Base-by-base conservation (phyloP, 2,888 invertebrate species). In the Timandra comae region DNA sequence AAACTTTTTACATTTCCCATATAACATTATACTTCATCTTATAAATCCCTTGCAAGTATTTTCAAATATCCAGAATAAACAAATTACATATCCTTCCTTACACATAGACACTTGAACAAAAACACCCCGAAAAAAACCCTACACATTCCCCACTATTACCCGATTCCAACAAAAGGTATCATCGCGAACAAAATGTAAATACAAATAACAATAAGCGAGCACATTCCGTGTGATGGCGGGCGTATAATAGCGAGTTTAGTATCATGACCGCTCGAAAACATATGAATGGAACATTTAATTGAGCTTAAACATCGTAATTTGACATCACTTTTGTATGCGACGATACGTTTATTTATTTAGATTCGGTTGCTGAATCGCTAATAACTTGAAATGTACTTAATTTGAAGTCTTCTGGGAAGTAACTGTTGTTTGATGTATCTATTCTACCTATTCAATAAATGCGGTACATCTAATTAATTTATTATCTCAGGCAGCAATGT, bases 341-440 rank as follows among this genome's bases (percentile, higher is more conserved):
- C 6, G 3, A 6, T 16, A n/a, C n/a, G n/a, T n/a, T n/a, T n/a
- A n/a, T n/a, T n/a, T n/a, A n/a, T n/a, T n/a, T n/a, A n/a, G n/a
- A n/a, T n/a, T n/a, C 7, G 22, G 8, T n/a, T 22, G 8, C 22
- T 22, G 8, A n/a, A 9, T 22, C 3, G 2, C 6, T 3, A 28
- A 24, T 23, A n/a, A 4, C 23, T 19, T 12, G 7, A 20, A 21
- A 31, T 28, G 35, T 39, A 27, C 30, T 24, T 39, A 36, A 29
- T 30, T 30, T 13, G 12, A 27, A 2, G n/a, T 12, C 12, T 8
- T n/a, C 16, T 24, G 12, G 7, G 8, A 21, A 21, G 3, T n/a
- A n/a, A n/a, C n/a, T n/a, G n/a, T n/a, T n/a, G n/a, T n/a, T n/a
- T n/a, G n/a, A n/a, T n/a, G n/a, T n/a, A n/a, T n/a, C n/a, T n/a